Evolutionary conservation across 2,113 vertebrate species (phyloP).

Genomic region (Todiramphus saurophagus): DNA sequence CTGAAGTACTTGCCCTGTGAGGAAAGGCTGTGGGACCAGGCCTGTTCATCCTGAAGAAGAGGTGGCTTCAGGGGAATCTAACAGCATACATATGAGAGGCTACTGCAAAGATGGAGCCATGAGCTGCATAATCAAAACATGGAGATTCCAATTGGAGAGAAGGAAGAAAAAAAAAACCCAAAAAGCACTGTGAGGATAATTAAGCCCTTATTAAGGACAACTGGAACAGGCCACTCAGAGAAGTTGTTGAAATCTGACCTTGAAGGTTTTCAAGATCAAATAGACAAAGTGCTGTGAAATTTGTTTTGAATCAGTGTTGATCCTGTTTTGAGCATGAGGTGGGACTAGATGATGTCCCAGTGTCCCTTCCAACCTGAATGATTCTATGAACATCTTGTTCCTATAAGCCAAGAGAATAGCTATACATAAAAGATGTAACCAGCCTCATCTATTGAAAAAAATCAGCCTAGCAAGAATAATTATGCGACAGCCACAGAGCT

Average conservation of each 20-base stretch:
- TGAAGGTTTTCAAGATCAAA: background rate
- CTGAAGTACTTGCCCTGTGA: background rate
- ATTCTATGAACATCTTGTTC: background rate
- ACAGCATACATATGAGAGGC: background rate
- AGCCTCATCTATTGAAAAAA: background rate
- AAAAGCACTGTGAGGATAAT: background rate
- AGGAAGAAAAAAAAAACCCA: background rate
- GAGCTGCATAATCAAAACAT: background rate
- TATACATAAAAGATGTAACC: background rate
- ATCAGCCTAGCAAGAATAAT: background rate
- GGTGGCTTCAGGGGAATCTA: background rate
- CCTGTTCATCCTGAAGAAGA: background rate
- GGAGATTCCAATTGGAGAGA: background rate
- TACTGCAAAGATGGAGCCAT: background rate
- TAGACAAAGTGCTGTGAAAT: background rate
- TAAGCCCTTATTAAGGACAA: background rate
- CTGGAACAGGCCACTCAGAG: background rate
- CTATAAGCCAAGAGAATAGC: background rate
- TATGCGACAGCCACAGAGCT: background rate
- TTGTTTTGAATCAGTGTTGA: background rate
- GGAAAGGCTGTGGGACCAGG: background rate
- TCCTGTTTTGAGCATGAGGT: background rate
- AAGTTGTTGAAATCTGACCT: background rate
- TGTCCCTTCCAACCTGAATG: background rate
- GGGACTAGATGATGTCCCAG: background rate